Percentiles rank a stretch among this genome's conserved stretches.
These are phyloP conservation scores for Drosophila novamexicana DNA, from an alignment of 1,140 invertebrate genomes.

Conservation along the genomic window DNA sequence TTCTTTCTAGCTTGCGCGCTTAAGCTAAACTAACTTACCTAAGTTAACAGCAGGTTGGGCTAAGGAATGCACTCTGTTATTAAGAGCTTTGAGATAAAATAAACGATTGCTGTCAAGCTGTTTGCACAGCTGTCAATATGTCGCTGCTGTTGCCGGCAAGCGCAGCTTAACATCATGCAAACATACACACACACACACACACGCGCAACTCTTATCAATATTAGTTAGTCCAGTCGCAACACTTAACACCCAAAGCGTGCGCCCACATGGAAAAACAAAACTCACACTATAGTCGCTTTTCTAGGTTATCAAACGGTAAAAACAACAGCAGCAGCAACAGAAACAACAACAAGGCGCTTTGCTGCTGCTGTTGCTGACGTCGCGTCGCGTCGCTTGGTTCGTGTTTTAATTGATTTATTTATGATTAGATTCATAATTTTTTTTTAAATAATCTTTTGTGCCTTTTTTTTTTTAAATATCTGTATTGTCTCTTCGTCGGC, in stretches of 20 bases:
- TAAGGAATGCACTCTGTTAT: not conserved
- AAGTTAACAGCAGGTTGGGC: not conserved
- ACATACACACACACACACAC: conserved; percentile 5
- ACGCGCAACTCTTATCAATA: conserved; percentile 27
- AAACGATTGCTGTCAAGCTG: not conserved
- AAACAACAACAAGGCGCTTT: conserved; percentile 32
- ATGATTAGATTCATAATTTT: conserved; percentile 61
- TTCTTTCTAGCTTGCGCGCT: too few species aligned
- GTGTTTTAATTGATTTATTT: conserved; percentile 67
- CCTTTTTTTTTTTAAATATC: conserved; percentile 26
- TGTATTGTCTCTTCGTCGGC: conserved; percentile 3
- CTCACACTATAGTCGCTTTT: conserved; percentile 54
- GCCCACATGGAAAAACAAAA: conserved; percentile 29
- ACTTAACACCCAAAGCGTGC: conserved; percentile 37
- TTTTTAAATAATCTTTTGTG: not conserved
- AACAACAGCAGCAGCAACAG: conserved; percentile 42
- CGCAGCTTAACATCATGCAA: conserved; percentile 2
- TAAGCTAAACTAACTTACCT: too few species aligned
- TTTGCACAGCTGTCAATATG: conserved; percentile 13
- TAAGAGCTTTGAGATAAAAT: conserved; percentile 9
- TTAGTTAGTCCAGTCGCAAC: conserved; percentile 51
- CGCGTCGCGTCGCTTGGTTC: conserved; percentile 27
- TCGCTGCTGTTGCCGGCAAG: conserved; percentile 1
- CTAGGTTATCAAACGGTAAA: conserved; percentile 80
- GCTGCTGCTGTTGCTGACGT: conserved; percentile 36